A percentile compares a stretch with the other conserved stretches of the same genome.
These are phyloP conservation scores for Melipona quadrifasciata DNA, from an alignment of 1,140 invertebrate genomes.

Conservation along the genomic window DNA sequence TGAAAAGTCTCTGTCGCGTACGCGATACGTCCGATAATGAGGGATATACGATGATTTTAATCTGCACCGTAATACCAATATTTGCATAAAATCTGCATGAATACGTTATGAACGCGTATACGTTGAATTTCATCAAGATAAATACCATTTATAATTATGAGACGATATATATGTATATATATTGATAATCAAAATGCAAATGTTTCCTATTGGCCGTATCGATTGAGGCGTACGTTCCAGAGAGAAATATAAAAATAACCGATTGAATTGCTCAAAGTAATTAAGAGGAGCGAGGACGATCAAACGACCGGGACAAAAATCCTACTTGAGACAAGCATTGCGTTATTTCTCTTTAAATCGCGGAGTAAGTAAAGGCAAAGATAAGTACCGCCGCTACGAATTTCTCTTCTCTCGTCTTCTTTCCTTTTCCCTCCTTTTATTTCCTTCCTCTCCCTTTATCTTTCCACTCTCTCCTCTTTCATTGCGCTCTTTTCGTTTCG, in stretches of 20 bases:
- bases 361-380: background rate
- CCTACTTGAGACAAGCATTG: background rate
- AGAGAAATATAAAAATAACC: too few relatives aligned
- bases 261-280: background rate
- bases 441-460: background rate
- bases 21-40: background rate
- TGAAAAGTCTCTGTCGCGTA: background rate
- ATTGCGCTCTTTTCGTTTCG: background rate
- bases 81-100: background rate
- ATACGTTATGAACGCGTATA: background rate
- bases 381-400: background rate
- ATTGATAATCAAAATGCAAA: background rate
- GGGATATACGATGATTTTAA: background rate
- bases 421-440: too few relatives aligned
- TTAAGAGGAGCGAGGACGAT: background rate
- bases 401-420: background rate
- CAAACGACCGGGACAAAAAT: background rate
- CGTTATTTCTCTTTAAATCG: background rate
- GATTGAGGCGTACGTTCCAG: too few relatives aligned
- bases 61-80: background rate
- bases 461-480: background rate
- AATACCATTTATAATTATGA: background rate
- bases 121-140: background rate
- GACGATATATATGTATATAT: background rate
- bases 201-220: background rate